These are phyloP conservation scores for Peromyscus maniculatus DNA, from an alignment of 2,113 vertebrate genomes.

Conservation along the genomic window DNA sequence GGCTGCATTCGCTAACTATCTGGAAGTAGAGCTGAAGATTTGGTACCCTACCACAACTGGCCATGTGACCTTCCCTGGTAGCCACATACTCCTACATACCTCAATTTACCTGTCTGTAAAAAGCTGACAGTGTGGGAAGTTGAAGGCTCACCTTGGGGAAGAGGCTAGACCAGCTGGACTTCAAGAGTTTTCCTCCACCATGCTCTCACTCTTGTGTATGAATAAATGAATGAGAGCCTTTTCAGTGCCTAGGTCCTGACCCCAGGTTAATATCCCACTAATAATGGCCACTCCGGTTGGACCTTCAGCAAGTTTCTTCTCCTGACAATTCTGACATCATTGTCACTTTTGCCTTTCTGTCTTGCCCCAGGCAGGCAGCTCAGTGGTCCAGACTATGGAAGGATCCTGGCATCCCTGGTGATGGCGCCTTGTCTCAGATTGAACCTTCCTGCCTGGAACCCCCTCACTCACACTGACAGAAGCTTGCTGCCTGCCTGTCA, in stretches of 20 bases:
- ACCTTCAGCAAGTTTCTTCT: rapidly evolving
- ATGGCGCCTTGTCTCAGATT: neutral
- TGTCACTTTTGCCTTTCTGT: neutral
- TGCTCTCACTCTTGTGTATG: rapidly evolving
- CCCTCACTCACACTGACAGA: neutral
- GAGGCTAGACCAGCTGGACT: rapidly evolving
- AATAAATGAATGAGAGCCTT: neutral
- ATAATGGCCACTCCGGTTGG: rapidly evolving
- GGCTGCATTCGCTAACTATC: neutral
- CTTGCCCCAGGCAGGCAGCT: neutral
- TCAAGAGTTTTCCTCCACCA: rapidly evolving
- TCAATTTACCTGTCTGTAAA: neutral
- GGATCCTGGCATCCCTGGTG: neutral
- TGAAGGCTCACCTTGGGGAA: neutral
- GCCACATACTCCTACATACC: neutral
- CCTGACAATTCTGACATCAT: neutral
- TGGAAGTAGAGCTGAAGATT: neutral
- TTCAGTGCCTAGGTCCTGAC: neutral
- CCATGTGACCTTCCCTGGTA: neutral
- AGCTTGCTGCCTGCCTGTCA: neutral
- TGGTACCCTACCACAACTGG: neutral
- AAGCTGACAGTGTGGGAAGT: rapidly evolving
- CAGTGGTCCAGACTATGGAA: neutral
- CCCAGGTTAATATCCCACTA: too few relatives aligned
- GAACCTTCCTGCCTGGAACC: neutral